Percentiles rank a stretch among this genome's conserved stretches.
Evolutionary conservation across 2,113 vertebrate genomes (phyloP).

Genomic region (Syngnathus typhle): DNA sequence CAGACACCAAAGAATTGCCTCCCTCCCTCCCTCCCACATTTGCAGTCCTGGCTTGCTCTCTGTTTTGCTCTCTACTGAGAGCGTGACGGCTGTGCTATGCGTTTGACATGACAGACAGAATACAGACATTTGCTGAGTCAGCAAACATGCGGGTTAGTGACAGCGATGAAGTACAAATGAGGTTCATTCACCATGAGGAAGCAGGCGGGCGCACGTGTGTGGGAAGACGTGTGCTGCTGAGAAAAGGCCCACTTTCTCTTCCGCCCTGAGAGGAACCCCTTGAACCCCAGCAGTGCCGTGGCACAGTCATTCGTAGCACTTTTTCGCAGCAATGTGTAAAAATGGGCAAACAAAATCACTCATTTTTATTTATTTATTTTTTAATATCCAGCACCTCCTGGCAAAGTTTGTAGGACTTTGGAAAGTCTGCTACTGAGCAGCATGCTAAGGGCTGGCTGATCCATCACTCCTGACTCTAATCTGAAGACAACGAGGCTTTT

Average conservation of each 20-base stretch:
- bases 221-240: slow-evolving; percentile 37
- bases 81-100: neutral
- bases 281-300: slow-evolving; percentile 8
- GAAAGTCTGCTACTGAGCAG: slow-evolving; percentile 41
- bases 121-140: slow-evolving; percentile 38
- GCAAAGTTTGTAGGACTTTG: slow-evolving; percentile 30
- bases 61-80: slow-evolving; percentile 3
- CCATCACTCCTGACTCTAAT: slow-evolving; percentile 46
- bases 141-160: slow-evolving; percentile 25
- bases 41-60: slow-evolving; percentile 3
- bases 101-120: neutral
- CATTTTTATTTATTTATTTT: too few relatives aligned
- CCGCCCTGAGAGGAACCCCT: slow-evolving; percentile 14
- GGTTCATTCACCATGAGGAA: slow-evolving; percentile 43
- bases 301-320: neutral
- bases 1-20: slow-evolving; percentile 6
- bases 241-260: slow-evolving; percentile 11
- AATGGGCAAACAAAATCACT: slow-evolving; percentile 29
- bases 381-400: slow-evolving; percentile 21
- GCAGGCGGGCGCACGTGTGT: slow-evolving; percentile 50
- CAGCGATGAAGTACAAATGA: slow-evolving; percentile 17
- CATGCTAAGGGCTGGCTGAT: slow-evolving; percentile 35
- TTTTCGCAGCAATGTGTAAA: slow-evolving; percentile 7
- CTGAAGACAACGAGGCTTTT: slow-evolving; percentile 39
- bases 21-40: neutral